phyloP scores from a whole-genome alignment of 2,797 vertebrate genomes.

The Anas flavirostris region DNA sequence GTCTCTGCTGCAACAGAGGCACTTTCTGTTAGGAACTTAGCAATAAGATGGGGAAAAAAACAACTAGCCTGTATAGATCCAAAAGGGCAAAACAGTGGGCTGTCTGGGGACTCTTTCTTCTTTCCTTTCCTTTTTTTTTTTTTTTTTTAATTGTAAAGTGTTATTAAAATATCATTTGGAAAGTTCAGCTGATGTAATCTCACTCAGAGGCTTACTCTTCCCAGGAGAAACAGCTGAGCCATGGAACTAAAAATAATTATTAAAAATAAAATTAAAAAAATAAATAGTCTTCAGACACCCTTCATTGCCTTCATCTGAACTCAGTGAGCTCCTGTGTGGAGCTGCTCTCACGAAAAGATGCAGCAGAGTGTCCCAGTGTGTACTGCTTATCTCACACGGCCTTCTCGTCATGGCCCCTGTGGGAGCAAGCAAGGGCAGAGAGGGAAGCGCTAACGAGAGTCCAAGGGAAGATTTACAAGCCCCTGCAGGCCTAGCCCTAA shows the following conservation, averaged over 20 bases:
- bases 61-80: not conserved
- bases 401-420: rapidly evolving
- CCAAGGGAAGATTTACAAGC: not conserved
- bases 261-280: not conserved
- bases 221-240: not conserved
- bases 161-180: not conserved
- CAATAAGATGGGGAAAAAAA: not conserved
- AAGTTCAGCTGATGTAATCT: not conserved
- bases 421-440: not conserved
- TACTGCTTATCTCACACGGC: not conserved
- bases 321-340: not conserved
- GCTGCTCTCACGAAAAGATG: not conserved
- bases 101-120: not conserved
- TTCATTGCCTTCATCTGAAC: not conserved
- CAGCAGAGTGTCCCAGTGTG: not conserved
- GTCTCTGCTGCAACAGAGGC: not conserved
- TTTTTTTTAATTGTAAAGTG: not conserved
- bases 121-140: not conserved
- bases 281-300: not conserved
- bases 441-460: not conserved
- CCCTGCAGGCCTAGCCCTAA: not conserved
- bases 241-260: not conserved
- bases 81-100: not conserved
- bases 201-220: not conserved
- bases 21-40: not conserved